Percentiles rank a stretch among this genome's conserved stretches.
phyloP scores from a whole-genome alignment of 1,140 invertebrate genomes.

The Bradysia coprophila region DNA sequence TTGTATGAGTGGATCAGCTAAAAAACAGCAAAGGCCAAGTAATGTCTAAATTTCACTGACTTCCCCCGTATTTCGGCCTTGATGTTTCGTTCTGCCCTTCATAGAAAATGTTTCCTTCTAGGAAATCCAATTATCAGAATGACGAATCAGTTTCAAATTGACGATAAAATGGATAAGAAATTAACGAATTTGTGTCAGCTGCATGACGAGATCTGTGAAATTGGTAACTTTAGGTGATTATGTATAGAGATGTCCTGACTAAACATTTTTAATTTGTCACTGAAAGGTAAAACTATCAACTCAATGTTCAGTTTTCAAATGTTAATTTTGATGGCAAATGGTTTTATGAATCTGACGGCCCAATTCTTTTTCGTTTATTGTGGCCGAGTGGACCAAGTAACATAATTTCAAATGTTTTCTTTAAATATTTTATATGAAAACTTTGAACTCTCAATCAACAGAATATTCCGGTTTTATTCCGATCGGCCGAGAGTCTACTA shows the following conservation, averaged over 20 bases:
- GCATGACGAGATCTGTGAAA: constrained; percentile 23
- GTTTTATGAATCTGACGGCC: constrained; percentile 21
- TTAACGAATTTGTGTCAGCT: constrained; percentile 21
- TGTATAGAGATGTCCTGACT: too few relatives aligned
- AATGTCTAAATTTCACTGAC: too few relatives aligned
- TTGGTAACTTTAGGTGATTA: too few relatives aligned
- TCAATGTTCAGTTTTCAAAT: constrained; percentile 23
- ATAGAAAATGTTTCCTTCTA: background rate
- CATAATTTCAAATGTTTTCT: background rate
- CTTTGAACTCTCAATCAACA: background rate
- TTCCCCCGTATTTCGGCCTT: too few relatives aligned
- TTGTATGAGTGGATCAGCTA: too few relatives aligned
- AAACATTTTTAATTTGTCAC: too few relatives aligned
- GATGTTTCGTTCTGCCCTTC: too few relatives aligned
- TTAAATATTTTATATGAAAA: too few relatives aligned
- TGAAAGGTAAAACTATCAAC: constrained; percentile 18
- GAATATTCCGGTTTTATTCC: constrained; percentile 17
- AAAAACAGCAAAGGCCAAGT: too few relatives aligned
- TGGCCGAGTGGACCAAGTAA: constrained; percentile 13
- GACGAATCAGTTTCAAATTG: too few relatives aligned
- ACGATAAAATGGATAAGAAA: constrained; percentile 18
- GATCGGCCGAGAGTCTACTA: constrained; percentile 17
- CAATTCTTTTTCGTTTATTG: constrained; percentile 23
- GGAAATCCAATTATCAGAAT: background rate
- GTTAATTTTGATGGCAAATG: constrained; percentile 21